phyloP scores from a whole-genome alignment of 2,888 invertebrate genomes.

The Calliphora vomitoria region DNA sequence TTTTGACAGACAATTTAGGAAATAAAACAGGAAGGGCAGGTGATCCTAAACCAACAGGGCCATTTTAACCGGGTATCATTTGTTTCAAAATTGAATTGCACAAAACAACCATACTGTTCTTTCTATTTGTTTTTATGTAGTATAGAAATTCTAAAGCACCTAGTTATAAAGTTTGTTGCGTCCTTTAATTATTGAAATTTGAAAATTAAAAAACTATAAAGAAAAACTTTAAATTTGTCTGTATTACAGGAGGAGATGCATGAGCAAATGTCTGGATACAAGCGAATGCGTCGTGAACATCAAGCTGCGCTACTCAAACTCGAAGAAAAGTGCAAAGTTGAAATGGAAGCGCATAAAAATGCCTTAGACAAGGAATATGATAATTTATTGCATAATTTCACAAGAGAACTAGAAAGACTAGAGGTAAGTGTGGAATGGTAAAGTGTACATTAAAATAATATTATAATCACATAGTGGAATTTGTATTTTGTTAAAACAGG shows the following conservation, averaged over 20 bases:
- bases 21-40: too few relatives aligned
- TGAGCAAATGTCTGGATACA: conserved; percentile 99
- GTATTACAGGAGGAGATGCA: conserved; percentile 94
- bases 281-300: conserved; percentile 98
- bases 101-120: background rate
- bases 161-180: conserved; percentile 40
- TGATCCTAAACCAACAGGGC: too few relatives aligned
- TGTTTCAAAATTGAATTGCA: background rate
- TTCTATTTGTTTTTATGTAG: conserved; percentile 52
- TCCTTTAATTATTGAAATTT: background rate
- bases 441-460: background rate
- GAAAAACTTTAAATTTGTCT: conserved; percentile 3
- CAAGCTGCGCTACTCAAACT: conserved; percentile 97
- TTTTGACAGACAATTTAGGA: too few relatives aligned
- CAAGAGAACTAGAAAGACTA: conserved; percentile 95
- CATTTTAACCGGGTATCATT: background rate
- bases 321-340: conserved; percentile 97
- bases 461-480: too few relatives aligned
- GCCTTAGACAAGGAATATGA: conserved; percentile 99
- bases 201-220: background rate
- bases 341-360: conserved; percentile 98
- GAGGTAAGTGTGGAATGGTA: conserved; percentile 86
- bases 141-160: conserved; percentile 49
- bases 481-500: conserved; percentile 82
- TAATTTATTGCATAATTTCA: conserved; percentile 94